Base-by-base conservation (phyloP, 64 coral and sea anemone species). In the Catalaphyllia jardinei region DNA sequence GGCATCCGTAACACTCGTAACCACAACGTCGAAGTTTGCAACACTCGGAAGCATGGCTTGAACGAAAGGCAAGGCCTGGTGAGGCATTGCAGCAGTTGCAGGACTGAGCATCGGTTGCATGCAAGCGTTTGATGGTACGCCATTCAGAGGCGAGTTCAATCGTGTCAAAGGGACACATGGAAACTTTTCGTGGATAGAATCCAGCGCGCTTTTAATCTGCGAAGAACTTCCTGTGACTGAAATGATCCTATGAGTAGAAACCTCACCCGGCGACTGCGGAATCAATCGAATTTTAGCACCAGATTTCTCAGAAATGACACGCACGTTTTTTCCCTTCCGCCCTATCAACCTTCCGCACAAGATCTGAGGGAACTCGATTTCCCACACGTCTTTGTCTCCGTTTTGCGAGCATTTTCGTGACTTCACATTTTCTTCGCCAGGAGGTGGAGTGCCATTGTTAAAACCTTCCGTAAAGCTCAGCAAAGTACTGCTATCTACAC, bases 211-310 rank as follows among this genome's bases (percentile, higher is more conserved):
- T 71, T 91, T 86, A 59, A 99, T 90, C 77, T 99, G 97, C 13
- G 71, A 60, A 11, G 79, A 77, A 13, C 71, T 84, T 16, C 97
- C 97, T 25, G 93, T 90, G 16, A 99, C 75, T 16, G 97, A 95
- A 22, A 99, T 95, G 17, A 99, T 95, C 69, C 97, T 89, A 27
- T 99, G 91, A 4, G 97, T 95, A 2, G 97, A 93, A 52, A 95
- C 94, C 13, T 93, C 94, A 30, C 93, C 94, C 25, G 91, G 93
- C 5, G 94, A 95, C 72, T 95, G 94, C 0, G 97, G 97, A 79
- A 99, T 99, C 76, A 99, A 73, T 8, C 97, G 97, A 79, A 99
- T 95, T 81, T 99, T 99, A 16, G 97, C 88, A 16, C 97, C 97
- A 17, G 97, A 95, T n/a, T 79, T 91, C 51, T 95, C 93, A 1